Percentiles rank a stretch among this genome's conserved stretches.
These are phyloP conservation scores for Gymnodraco acuticeps DNA, from an alignment of 2,797 vertebrate species.

Conservation along the genomic window DNA sequence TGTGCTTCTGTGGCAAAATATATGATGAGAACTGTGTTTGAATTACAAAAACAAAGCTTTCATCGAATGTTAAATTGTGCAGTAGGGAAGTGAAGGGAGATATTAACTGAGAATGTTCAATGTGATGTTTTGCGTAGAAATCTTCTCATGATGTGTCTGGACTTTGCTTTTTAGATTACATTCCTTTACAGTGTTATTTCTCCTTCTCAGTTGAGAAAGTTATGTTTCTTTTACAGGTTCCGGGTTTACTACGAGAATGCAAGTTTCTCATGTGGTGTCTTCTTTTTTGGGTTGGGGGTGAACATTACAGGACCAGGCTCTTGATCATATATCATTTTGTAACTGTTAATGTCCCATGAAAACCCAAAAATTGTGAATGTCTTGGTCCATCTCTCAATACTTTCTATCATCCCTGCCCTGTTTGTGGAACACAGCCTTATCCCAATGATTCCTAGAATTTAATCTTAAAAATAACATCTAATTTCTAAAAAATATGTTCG, in stretches of 20 bases:
- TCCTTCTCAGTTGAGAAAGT: neutral
- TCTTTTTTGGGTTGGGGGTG: neutral
- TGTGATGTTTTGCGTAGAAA: conserved; percentile 17
- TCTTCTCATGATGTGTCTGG: conserved; percentile 3
- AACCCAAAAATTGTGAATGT: neutral
- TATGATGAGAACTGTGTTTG: neutral
- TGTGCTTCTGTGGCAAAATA: conserved; percentile 26
- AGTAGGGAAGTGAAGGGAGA: neutral
- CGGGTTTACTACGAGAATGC: conserved; percentile 22
- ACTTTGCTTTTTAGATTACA: neutral
- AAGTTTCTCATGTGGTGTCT: conserved; percentile 20
- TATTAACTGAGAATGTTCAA: neutral
- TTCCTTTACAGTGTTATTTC: neutral
- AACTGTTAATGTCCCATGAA: neutral
- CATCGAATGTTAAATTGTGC: neutral
- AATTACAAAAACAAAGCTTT: neutral
- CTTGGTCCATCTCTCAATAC: neutral
- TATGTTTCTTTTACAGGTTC: conserved; percentile 43
- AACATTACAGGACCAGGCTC: neutral
- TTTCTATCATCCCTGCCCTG: neutral
- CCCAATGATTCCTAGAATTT: neutral
- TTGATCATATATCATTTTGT: neutral
- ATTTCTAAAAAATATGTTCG: too few species aligned
- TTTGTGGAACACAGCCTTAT: neutral
- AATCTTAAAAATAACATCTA: neutral